Conservation (phyloP, 2,113 vertebrate genomes). For the Ictidomys tridecemlineatus region DNA sequence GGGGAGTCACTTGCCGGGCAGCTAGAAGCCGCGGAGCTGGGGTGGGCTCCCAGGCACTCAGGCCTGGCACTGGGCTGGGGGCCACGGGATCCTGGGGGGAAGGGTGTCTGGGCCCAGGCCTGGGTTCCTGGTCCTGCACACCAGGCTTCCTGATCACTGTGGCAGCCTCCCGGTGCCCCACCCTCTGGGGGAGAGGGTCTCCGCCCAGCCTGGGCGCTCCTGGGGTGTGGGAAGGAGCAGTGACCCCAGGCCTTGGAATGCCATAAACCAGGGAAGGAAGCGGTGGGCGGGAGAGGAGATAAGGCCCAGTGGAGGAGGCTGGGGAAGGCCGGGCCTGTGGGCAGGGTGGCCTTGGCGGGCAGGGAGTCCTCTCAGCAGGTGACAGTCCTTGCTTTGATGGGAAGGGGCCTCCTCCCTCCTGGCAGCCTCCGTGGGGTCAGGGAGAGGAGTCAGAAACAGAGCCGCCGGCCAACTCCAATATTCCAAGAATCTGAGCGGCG, state of each 20-base stretch:
- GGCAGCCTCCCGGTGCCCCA: not conserved
- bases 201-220: not conserved
- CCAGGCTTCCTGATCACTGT: not conserved
- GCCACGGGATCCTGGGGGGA: not conserved
- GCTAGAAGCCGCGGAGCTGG: not conserved
- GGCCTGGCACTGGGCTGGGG: not conserved
- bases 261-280: conserved; percentile 67
- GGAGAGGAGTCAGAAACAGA: not conserved
- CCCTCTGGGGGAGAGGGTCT: conserved; percentile 42
- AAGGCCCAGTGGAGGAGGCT: conserved; percentile 1
- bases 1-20: not conserved
- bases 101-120: not conserved
- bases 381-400: too few species aligned
- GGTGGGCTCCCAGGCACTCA: not conserved
- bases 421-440: not conserved
- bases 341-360: not conserved
- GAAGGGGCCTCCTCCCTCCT: not conserved
- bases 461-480: not conserved
- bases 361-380: conserved; percentile 2
- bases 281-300: conserved; percentile 43
- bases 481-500: conserved; percentile 45
- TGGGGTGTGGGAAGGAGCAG: conserved; percentile 63
- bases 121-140: not conserved
- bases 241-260: conserved; percentile 19
- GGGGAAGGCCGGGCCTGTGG: conserved; percentile 27